Percentiles rank a stretch among this genome's conserved stretches.
Evolutionary conservation across 2,113 vertebrate genomes (phyloP).

Genomic region (Urocolius indicus): DNA sequence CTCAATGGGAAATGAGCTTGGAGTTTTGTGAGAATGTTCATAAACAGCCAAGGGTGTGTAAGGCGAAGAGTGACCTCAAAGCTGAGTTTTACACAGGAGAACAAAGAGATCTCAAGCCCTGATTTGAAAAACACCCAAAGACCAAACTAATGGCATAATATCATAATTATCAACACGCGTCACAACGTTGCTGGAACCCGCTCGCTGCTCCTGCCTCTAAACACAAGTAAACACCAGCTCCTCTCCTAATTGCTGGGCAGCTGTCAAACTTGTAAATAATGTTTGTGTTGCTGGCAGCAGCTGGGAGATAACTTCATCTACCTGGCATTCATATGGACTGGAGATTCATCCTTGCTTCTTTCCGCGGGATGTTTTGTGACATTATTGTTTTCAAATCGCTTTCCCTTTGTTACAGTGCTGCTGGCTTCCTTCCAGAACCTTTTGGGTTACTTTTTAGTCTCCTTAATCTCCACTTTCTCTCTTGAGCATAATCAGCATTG

Average conservation of each 20-base stretch:
- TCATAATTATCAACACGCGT: background rate
- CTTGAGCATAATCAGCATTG: background rate
- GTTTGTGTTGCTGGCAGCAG: conserved; percentile 40
- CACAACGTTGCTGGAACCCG: background rate
- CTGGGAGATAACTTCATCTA: background rate
- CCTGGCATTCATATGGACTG: background rate
- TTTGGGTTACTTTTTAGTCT: background rate
- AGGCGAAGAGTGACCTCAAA: conserved; percentile 16
- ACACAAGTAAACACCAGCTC: background rate
- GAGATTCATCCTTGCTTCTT: conserved; percentile 34
- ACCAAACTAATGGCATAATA: background rate
- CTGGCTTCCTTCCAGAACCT: conserved; percentile 47
- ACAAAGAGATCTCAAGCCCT: conserved; percentile 39
- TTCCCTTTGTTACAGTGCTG: conserved; percentile 17
- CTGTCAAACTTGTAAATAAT: background rate
- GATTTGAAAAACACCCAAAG: conserved; percentile 51
- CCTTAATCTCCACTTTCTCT: conserved; percentile 8
- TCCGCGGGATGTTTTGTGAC: conserved; percentile 34
- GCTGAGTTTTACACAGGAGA: background rate
- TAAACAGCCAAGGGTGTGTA: conserved; percentile 43
- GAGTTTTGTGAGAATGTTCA: background rate
- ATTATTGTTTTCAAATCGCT: background rate
- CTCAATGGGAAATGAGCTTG: conserved; percentile 41
- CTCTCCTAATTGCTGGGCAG: background rate
- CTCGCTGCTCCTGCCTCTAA: background rate